phyloP scores from a whole-genome alignment of 2,888 invertebrate genomes.

The Holacanthella duospinosa region DNA sequence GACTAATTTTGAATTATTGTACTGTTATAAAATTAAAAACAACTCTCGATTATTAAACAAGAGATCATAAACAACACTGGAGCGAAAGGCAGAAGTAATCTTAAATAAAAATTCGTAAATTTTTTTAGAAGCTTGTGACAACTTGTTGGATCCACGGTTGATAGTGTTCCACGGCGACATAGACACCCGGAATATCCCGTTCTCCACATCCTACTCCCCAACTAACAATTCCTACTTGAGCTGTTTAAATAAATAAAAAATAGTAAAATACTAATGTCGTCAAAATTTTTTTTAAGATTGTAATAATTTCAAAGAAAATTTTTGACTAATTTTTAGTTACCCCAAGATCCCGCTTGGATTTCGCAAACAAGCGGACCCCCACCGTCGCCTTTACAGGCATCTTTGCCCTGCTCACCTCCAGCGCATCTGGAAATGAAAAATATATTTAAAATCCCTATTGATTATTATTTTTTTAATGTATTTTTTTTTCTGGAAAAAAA shows the following conservation, averaged over 20 bases:
- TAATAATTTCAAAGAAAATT: too few relatives aligned
- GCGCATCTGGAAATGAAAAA: too few relatives aligned
- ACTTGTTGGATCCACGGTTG: constrained; percentile 62
- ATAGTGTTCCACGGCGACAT: constrained; percentile 75
- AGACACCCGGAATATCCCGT: constrained; percentile 81
- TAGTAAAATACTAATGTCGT: not conserved
- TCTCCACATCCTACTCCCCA: constrained; percentile 91
- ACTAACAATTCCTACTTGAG: constrained; percentile 49
- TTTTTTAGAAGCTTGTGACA: not conserved
- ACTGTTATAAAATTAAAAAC: not conserved
- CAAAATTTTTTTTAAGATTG: too few relatives aligned
- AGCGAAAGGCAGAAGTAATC: not conserved
- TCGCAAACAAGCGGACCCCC: constrained; percentile 79
- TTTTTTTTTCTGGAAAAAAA: too few relatives aligned
- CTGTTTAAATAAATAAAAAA: too few relatives aligned
- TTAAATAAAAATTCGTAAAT: not conserved
- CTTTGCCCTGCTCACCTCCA: constrained; percentile 87
- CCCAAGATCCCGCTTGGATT: constrained; percentile 63
- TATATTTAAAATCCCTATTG: too few relatives aligned
- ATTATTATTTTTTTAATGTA: too few relatives aligned
- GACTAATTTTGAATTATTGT: not conserved
- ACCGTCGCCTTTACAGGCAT: constrained; percentile 58
- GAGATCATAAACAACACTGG: not conserved
- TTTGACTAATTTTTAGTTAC: too few relatives aligned
- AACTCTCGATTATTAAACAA: not conserved